Evolutionary conservation across 2,113 vertebrate species (phyloP).

Genomic region (Ctenodactylus gundi): DNA sequence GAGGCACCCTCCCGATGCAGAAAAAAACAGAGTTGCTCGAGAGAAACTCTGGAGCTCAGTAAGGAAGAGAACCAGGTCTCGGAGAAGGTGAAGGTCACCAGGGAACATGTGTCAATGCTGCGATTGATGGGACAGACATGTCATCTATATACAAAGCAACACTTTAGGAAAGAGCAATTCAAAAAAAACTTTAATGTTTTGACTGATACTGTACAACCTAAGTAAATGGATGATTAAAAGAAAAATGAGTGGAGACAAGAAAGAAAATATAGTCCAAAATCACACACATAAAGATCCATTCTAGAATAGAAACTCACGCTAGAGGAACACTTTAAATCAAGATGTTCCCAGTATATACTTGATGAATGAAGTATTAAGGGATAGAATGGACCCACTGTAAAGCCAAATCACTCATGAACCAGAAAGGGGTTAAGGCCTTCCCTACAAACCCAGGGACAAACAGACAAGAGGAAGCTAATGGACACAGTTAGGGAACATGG

Average conservation of each 20-base stretch:
- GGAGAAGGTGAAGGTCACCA: background rate
- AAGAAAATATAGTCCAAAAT: background rate
- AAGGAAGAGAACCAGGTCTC: background rate
- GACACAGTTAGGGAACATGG: rapidly evolving
- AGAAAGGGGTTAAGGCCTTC: background rate
- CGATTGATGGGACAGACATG: background rate
- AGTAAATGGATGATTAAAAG: background rate
- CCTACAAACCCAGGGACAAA: background rate
- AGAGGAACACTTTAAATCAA: background rate
- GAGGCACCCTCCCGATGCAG: rapidly evolving
- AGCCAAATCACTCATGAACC: background rate
- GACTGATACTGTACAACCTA: background rate
- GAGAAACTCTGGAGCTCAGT: background rate
- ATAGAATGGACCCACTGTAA: background rate
- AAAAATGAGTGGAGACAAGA: background rate
- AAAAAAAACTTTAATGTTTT: background rate
- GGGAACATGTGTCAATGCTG: background rate
- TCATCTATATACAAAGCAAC: too few species aligned
- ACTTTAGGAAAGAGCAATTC: background rate
- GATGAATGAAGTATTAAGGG: background rate
- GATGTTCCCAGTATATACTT: background rate
- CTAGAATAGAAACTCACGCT: background rate
- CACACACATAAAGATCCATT: background rate
- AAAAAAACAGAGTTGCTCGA: background rate
- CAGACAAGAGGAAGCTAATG: background rate